phyloP scores from a whole-genome alignment of 2,113 vertebrate genomes.

The Castor canadensis region DNA sequence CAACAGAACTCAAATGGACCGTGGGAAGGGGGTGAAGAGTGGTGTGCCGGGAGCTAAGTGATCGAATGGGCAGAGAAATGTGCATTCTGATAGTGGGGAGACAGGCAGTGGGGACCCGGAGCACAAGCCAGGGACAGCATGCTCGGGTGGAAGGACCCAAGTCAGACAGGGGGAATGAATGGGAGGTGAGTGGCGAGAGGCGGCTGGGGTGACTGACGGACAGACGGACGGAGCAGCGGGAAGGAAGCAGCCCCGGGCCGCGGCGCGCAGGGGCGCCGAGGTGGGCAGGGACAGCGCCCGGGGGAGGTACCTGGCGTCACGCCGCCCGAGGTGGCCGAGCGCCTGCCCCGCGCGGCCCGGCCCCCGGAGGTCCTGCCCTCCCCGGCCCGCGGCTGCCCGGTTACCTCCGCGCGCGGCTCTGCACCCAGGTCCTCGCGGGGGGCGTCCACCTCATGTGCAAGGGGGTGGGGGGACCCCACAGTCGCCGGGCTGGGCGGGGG shows the following conservation, averaged over 20 bases:
- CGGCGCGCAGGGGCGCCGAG: background rate
- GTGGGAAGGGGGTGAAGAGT: background rate
- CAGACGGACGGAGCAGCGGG: background rate
- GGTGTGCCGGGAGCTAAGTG: background rate
- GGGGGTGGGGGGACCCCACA: constrained; percentile 9
- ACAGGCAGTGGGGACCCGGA: background rate
- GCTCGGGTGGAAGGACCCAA: background rate
- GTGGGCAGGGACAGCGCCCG: constrained; percentile 33
- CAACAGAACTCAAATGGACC: background rate
- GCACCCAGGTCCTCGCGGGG: constrained; percentile 54
- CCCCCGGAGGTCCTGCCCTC: constrained; percentile 60
- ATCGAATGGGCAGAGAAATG: background rate
- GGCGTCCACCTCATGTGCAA: constrained; percentile 67
- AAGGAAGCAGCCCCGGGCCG: too few species aligned
- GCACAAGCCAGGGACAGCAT: constrained; percentile 40
- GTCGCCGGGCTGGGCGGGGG: constrained; percentile 57
- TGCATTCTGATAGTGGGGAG: background rate
- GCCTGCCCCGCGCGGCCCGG: constrained; percentile 61
- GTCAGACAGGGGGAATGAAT: constrained; percentile 54
- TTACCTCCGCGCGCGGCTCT: constrained; percentile 73
- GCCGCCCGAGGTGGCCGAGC: constrained; percentile 37
- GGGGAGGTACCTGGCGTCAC: constrained; percentile 73
- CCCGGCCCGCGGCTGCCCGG: constrained; percentile 58
- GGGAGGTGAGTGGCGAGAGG: background rate
- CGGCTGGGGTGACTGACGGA: background rate